Conservation (phyloP, 2,797 vertebrate genomes). For the Brotula barbata region DNA sequence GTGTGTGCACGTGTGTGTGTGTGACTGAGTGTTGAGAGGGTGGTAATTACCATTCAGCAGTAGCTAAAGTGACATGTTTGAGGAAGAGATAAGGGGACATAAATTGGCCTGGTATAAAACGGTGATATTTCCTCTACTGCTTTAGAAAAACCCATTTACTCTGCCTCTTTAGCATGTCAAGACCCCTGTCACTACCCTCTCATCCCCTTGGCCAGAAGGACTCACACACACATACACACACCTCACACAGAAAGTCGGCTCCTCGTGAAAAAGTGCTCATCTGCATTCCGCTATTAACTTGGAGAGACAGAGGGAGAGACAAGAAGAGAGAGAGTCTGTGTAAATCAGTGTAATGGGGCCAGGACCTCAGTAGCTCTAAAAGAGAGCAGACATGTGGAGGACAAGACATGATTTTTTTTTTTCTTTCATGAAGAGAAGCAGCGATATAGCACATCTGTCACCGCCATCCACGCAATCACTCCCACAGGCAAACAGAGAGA, state of each 20-base stretch:
- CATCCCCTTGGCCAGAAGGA: slow-evolving; percentile 91
- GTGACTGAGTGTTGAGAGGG: slow-evolving; percentile 75
- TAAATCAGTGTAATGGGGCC: slow-evolving; percentile 99
- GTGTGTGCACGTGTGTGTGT: slow-evolving; percentile 43
- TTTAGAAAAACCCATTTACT: slow-evolving; percentile 99
- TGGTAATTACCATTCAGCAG: slow-evolving; percentile 98
- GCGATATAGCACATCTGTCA: slow-evolving; percentile 97
- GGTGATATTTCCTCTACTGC: slow-evolving; percentile 98
- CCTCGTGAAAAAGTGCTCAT: slow-evolving; percentile 77
- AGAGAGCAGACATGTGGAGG: slow-evolving; percentile 92
- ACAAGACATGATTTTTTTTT: slow-evolving; percentile 95
- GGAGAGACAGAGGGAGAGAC: slow-evolving; percentile 64
- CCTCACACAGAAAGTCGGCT: slow-evolving; percentile 70
- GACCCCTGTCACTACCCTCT: slow-evolving; percentile 97
- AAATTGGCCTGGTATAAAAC: slow-evolving; percentile 98
- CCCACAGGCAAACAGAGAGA: slow-evolving; percentile 52
- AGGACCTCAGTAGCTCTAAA: slow-evolving; percentile 94
- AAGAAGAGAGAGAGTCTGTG: slow-evolving; percentile 83
- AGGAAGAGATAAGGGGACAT: slow-evolving; percentile 99
- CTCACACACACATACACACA: slow-evolving; percentile 53
- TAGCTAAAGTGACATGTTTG: slow-evolving; percentile 99
- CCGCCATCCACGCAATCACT: slow-evolving; percentile 86
- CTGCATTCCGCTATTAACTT: slow-evolving; percentile 79
- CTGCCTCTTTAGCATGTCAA: slow-evolving; percentile 99
- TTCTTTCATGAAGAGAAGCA: slow-evolving; percentile 87